phyloP scores from a whole-genome alignment of 2,797 vertebrate species.

The Lacerta viridis region DNA sequence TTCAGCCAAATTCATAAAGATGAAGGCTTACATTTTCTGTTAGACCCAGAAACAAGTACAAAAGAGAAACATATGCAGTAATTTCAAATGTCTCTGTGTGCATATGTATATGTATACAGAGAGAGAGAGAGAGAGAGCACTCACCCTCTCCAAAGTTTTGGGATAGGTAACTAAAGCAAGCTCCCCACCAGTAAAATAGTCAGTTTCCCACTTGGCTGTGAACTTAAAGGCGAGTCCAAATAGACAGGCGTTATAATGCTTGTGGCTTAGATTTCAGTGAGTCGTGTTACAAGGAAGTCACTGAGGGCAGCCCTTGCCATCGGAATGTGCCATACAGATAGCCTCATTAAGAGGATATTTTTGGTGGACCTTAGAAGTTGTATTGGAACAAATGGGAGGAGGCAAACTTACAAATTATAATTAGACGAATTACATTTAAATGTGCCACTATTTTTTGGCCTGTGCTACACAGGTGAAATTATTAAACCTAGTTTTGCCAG shows the following conservation, averaged over 20 bases:
- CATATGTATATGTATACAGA: not conserved
- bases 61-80: not conserved
- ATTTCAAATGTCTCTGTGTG: not conserved
- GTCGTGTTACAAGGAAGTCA: not conserved
- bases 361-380: not conserved
- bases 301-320: not conserved
- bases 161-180: slow-evolving; percentile 1
- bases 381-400: not conserved
- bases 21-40: slow-evolving; percentile 28
- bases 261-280: not conserved
- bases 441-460: slow-evolving; percentile 24
- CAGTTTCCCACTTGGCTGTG: not conserved
- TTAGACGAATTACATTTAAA: not conserved
- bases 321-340: not conserved
- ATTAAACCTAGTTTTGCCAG: slow-evolving; percentile 31
- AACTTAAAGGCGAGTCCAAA: not conserved
- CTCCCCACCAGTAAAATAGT: not conserved
- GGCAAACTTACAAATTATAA: not conserved
- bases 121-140: not conserved
- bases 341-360: not conserved
- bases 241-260: not conserved
- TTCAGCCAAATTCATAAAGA: slow-evolving; percentile 29
- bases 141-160: not conserved
- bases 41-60: slow-evolving; percentile 34
- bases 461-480: not conserved